Evolutionary conservation across 2,797 vertebrate genomes (phyloP).

Genomic region (Silurus lanzhouensis): DNA sequence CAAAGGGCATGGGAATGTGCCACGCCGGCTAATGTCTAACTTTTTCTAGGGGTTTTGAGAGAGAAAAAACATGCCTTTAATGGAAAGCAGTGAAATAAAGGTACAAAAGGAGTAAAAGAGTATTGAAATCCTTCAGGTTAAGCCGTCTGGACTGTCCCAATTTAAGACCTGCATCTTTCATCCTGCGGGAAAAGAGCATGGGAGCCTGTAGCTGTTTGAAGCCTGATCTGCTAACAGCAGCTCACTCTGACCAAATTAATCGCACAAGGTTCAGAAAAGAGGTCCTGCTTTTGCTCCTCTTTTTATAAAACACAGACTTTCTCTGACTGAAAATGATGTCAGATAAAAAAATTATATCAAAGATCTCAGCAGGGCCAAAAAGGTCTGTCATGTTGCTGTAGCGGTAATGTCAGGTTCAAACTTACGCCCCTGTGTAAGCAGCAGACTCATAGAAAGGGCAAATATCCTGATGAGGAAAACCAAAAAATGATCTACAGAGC

Average conservation of each 20-base stretch:
- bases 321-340: slow-evolving; percentile 36
- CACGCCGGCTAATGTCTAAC: neutral
- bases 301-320: slow-evolving; percentile 41
- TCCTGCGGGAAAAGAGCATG: slow-evolving; percentile 63
- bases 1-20: slow-evolving; percentile 11
- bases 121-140: slow-evolving; percentile 72
- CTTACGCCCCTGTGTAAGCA: slow-evolving; percentile 28
- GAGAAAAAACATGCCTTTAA: slow-evolving; percentile 54
- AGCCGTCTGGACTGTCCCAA: slow-evolving; percentile 61
- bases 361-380: slow-evolving; percentile 20
- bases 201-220: slow-evolving; percentile 65
- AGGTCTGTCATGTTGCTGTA: slow-evolving; percentile 48
- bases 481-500: neutral
- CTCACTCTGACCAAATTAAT: slow-evolving; percentile 59
- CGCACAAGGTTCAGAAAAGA: slow-evolving; percentile 53
- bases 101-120: slow-evolving; percentile 60
- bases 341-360: slow-evolving; percentile 55
- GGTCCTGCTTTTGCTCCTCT: slow-evolving; percentile 33
- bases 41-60: neutral
- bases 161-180: slow-evolving; percentile 69
- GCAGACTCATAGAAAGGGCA: slow-evolving; percentile 38
- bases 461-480: slow-evolving; percentile 22
- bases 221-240: slow-evolving; percentile 55
- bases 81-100: slow-evolving; percentile 50
- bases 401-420: slow-evolving; percentile 28